Conservation (phyloP, 2,888 invertebrate genomes). For the Drosophila macrospina region DNA sequence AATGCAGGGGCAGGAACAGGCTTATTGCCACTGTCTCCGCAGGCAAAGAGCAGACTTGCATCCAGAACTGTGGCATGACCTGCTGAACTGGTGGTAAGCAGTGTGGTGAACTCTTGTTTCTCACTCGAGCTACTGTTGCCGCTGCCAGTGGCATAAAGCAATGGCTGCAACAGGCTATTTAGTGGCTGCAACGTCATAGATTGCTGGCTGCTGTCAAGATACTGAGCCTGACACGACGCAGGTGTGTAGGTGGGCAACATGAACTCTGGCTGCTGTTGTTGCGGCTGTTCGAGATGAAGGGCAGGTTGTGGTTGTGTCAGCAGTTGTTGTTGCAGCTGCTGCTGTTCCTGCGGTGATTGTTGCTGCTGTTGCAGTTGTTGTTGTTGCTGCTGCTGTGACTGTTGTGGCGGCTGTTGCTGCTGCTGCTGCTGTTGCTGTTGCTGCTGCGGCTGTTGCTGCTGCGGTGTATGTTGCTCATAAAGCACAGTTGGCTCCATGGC, state of each 20-base stretch:
- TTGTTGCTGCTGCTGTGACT: conserved; percentile 35
- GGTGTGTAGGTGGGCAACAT: conserved; percentile 63
- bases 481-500: conserved; percentile 36
- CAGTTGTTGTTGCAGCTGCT: conserved; percentile 43
- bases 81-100: conserved; percentile 35
- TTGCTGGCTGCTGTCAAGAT: conserved; percentile 53
- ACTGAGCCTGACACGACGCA: conserved; percentile 64
- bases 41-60: conserved; percentile 54
- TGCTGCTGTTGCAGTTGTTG: conserved; percentile 23
- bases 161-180: conserved; percentile 67
- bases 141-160: conserved; percentile 31
- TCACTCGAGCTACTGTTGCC: conserved; percentile 36
- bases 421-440: conserved; percentile 32
- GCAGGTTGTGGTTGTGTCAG: conserved; percentile 19
- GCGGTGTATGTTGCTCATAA: conserved; percentile 40
- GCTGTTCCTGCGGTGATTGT: conserved; percentile 7
- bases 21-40: conserved; percentile 83
- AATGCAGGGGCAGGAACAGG: conserved; percentile 74
- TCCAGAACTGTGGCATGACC: conserved; percentile 64
- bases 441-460: conserved; percentile 35
- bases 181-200: conserved; percentile 60
- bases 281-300: conserved; percentile 7
- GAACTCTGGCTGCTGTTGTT: conserved; percentile 63
- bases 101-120: conserved; percentile 45
- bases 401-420: conserved; percentile 23